Evolutionary conservation across 2,113 vertebrate genomes (phyloP).

Genomic region (Onychostruthus taczanowskii): DNA sequence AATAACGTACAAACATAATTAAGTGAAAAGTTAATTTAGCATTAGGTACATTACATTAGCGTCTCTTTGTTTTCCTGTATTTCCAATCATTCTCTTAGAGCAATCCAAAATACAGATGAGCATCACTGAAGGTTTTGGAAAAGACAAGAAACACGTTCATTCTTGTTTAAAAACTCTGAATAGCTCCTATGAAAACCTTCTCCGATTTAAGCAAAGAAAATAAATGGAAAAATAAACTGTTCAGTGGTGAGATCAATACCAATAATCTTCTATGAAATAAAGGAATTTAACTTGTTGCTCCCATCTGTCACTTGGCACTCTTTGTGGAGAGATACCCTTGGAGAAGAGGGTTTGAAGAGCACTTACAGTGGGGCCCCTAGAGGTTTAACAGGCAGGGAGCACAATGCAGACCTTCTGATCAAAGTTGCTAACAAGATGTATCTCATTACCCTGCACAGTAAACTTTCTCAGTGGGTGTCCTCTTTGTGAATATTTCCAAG

Average conservation of each 20-base stretch:
- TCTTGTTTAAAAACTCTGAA: background rate
- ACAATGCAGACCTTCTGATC: background rate
- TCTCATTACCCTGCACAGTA: background rate
- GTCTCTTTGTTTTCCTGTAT: background rate
- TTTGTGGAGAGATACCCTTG: background rate
- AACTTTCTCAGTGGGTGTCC: background rate
- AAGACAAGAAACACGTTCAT: background rate
- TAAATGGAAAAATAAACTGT: background rate
- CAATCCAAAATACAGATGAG: background rate
- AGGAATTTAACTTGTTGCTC: background rate
- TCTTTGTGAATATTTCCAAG: background rate
- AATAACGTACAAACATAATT: background rate
- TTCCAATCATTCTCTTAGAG: background rate
- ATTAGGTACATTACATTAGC: background rate
- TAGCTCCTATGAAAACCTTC: background rate
- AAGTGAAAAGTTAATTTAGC: background rate
- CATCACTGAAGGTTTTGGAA: background rate
- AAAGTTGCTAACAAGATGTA: background rate
- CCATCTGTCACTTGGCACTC: background rate
- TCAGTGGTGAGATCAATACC: background rate
- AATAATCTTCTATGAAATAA: background rate
- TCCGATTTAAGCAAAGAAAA: background rate
- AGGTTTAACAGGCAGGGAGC: background rate
- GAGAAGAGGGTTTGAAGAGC: background rate
- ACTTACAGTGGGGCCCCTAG: background rate